Conservation (phyloP, 2,888 invertebrate species). For the Ormyrus thymus region DNA sequence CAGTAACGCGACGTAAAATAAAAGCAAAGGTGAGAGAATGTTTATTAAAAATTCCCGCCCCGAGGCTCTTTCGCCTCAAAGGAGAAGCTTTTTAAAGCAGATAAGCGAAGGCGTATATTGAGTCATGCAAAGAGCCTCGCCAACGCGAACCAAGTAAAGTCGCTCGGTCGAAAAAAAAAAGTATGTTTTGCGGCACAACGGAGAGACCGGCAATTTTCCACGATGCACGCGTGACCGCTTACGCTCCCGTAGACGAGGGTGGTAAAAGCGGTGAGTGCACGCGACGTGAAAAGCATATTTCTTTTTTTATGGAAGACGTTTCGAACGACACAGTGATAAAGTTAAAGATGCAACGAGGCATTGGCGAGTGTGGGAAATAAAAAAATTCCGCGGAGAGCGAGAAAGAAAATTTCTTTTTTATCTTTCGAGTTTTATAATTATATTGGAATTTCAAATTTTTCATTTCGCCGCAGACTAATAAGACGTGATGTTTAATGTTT, state of each 20-base stretch:
- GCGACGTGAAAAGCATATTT: background rate
- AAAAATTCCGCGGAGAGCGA: background rate
- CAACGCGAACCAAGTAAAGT: constrained; percentile 41
- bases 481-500: too few species aligned
- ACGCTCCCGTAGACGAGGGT: constrained; percentile 26
- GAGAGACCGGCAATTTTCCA: background rate
- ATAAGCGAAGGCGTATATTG: constrained; percentile 48
- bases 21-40: background rate
- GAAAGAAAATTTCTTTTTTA: too few species aligned
- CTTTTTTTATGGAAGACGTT: background rate
- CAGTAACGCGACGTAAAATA: background rate
- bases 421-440: too few species aligned
- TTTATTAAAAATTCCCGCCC: constrained; percentile 5
- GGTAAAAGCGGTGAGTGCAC: constrained; percentile 1
- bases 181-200: constrained; percentile 14
- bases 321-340: constrained; percentile 16
- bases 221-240: constrained; percentile 29
- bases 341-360: constrained; percentile 2
- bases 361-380: background rate
- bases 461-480: too few species aligned
- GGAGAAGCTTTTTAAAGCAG: constrained; percentile 38
- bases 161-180: constrained; percentile 20
- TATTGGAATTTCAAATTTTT: background rate
- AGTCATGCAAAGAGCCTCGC: constrained; percentile 41
- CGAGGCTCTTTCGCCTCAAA: constrained; percentile 19